Evolutionary conservation across 2,888 invertebrate species (phyloP), one percentile per base, ranked within the genome.

Genomic region (Kryphioiulus occultus): DNA sequence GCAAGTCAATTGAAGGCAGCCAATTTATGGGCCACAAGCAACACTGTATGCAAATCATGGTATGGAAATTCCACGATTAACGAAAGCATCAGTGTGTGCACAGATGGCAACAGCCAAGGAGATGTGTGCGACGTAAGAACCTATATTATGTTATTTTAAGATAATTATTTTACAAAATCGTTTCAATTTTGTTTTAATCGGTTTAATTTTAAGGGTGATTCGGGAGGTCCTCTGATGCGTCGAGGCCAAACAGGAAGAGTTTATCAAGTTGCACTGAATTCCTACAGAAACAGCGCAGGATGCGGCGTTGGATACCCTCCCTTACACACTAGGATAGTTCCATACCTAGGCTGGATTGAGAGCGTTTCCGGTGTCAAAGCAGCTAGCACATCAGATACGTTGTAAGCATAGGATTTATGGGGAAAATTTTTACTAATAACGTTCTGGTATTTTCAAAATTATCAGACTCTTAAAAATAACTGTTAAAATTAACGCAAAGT

Each of bases 41-140:
- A 83, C 19, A 22, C 17, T 26, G 26, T 26, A 83, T 83, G 83
- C 22, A 19, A 17, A 17, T 5, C 22, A 15, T 19, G 15, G 26
- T 82, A 82, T 82, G 82, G 82, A 17, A 83, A 7, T 7, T 4
- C 30, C 32, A 26, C 83, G 1, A 83, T 83, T 4, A 26, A 17
- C 4, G 32, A 30, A 17, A 35, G 30, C 30, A 83, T 83, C n/a
- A 35, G 3, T 35, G 0, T 83, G 7, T 83, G 83, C 83, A 83
- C 83, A 7, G 1, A 26, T 32, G 22, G 26, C 17, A 17, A 4
- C 22, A 32, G 4, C 17, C 1, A 12, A 15, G 83, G 32, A 83
- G 83, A 83, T 83, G 83, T 19, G 4, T 83, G 83, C 22, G 83
- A 83, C 4, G 83, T 83, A 83, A 83, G 83, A 83, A 83, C 4